Conservation (phyloP, 2,113 vertebrate species). For the Cricetomys ansorgei region DNA sequence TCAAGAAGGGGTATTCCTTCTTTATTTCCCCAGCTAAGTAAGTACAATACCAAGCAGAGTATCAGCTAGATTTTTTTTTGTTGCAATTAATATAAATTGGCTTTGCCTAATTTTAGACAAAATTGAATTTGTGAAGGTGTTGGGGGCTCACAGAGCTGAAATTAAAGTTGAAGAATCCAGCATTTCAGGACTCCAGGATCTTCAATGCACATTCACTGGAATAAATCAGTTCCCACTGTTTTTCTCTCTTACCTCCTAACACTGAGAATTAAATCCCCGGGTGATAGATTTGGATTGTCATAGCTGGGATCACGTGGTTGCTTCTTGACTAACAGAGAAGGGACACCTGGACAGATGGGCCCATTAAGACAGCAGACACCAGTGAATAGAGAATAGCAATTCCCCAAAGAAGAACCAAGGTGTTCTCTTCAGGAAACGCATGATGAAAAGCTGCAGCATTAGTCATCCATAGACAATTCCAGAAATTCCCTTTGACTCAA, state of each 20-base stretch:
- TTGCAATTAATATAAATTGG: slow-evolving; percentile 35
- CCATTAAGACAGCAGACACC: slow-evolving; percentile 39
- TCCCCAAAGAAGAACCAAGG: slow-evolving; percentile 13
- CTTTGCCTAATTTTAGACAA: slow-evolving; percentile 41
- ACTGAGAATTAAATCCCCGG: slow-evolving; percentile 55
- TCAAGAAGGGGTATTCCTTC: not conserved
- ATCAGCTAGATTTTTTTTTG: not conserved
- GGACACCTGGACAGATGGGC: not conserved
- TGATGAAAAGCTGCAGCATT: not conserved
- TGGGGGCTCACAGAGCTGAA: not conserved
- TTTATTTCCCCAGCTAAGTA: not conserved
- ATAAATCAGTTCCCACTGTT: slow-evolving; percentile 50
- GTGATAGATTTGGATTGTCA: slow-evolving; percentile 43
- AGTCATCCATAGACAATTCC: slow-evolving; percentile 10
- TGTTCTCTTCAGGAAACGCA: not conserved
- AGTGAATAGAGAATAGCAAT: not conserved
- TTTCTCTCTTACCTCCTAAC: slow-evolving; percentile 22
- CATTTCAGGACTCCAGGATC: slow-evolving; percentile 30
- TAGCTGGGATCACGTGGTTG: not conserved
- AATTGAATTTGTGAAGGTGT: slow-evolving; percentile 31
- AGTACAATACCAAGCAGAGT: not conserved
- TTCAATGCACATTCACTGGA: slow-evolving; percentile 17
- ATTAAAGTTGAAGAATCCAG: slow-evolving; percentile 45
- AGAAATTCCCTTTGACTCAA: slow-evolving; percentile 59
- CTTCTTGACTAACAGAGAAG: slow-evolving; percentile 38